Conservation (phyloP, 2,797 vertebrate genomes). For the Megaceryle alcyon region DNA sequence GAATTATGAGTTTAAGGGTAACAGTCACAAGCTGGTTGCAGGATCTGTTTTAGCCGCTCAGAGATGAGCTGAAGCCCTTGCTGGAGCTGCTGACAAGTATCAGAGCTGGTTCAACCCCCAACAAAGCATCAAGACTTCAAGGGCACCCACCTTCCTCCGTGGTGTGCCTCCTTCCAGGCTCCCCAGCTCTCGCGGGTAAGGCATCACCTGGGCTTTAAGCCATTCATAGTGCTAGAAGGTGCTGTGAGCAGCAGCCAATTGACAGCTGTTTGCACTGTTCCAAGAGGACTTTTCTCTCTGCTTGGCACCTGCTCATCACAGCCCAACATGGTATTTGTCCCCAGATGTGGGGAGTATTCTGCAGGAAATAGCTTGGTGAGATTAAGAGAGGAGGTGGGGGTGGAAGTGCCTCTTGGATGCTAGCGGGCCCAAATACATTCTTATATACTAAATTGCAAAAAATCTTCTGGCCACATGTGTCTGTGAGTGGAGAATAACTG, state of each 20-base stretch:
- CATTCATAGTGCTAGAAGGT: neutral
- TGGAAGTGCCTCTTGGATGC: neutral
- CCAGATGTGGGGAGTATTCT: neutral
- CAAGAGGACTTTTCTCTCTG: neutral
- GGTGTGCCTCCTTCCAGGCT: neutral
- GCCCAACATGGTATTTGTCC: neutral
- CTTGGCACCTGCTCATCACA: neutral
- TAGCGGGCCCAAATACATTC: neutral
- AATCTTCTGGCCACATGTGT: neutral
- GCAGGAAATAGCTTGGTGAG: neutral
- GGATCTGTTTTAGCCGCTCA: neutral
- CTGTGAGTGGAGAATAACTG: neutral
- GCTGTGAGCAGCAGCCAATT: neutral
- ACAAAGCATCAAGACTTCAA: fast-evolving
- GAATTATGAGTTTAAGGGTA: neutral
- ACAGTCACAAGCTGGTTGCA: neutral
- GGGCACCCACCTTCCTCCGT: neutral
- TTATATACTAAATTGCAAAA: neutral
- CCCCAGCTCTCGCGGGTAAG: neutral
- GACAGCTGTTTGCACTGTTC: neutral
- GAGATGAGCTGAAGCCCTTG: neutral
- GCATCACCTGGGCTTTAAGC: neutral
- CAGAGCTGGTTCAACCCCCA: neutral
- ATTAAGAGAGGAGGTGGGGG: neutral
- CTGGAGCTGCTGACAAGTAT: neutral